Conservation (phyloP, 2,888 invertebrate species). For the Caenorhabditis virilis region DNA sequence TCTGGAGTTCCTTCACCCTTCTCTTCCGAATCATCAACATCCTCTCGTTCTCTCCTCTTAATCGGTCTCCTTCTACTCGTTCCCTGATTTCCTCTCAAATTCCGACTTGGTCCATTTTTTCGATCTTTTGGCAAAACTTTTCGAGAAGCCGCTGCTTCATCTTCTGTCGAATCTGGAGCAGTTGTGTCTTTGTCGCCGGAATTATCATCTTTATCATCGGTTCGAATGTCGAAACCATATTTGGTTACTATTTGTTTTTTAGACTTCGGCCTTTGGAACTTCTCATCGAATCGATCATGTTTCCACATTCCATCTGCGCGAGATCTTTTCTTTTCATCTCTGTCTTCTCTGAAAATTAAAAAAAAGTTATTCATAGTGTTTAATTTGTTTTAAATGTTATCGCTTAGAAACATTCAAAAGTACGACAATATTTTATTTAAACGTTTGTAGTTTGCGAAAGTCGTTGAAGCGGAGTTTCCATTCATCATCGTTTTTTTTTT, state of each 20-base stretch:
- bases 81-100: not conserved
- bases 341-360: constrained; percentile 9
- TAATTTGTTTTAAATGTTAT: no score
- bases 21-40: constrained; percentile 32
- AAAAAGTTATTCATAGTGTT: no score
- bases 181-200: constrained; percentile 12
- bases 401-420: no score
- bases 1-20: constrained; percentile 3
- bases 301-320: constrained; percentile 37
- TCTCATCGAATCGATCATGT: constrained; percentile 40
- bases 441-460: no score
- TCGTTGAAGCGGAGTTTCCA: no score
- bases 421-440: no score
- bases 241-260: constrained; percentile 39
- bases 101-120: not conserved
- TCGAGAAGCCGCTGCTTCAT: constrained; percentile 18
- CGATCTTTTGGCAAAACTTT: constrained; percentile 9
- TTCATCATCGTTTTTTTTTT: no score
- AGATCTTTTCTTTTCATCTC: constrained; percentile 14
- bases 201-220: constrained; percentile 18
- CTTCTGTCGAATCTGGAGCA: constrained; percentile 25
- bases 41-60: constrained; percentile 30
- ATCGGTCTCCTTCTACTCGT: constrained; percentile 16
- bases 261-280: constrained; percentile 36
- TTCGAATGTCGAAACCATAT: constrained; percentile 38